These are phyloP conservation scores for Eudemis profundana DNA, from an alignment of 2,888 invertebrate species.

Conservation along the genomic window DNA sequence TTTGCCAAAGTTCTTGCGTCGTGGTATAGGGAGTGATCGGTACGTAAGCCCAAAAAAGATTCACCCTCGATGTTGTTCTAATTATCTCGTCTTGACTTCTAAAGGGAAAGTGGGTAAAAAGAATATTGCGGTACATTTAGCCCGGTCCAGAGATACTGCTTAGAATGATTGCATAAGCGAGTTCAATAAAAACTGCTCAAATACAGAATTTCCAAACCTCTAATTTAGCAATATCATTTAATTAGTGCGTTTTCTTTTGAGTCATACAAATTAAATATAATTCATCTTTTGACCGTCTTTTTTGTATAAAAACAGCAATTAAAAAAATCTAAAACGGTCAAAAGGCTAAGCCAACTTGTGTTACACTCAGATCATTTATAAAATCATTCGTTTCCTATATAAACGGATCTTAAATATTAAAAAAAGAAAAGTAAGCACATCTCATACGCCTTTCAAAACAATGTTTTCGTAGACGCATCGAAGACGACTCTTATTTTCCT, in stretches of 20 bases:
- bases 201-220: not conserved
- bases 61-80: too few relatives aligned
- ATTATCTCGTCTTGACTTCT: too few relatives aligned
- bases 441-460: too few relatives aligned
- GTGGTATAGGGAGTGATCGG: too few relatives aligned
- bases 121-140: not conserved
- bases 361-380: not conserved
- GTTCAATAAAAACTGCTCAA: not conserved
- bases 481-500: not conserved
- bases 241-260: slow-evolving; percentile 13
- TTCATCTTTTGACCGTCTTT: not conserved
- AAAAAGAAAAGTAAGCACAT: not conserved
- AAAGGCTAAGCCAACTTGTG: not conserved
- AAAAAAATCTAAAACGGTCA: slow-evolving; percentile 1
- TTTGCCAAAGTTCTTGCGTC: too few relatives aligned
- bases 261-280: not conserved
- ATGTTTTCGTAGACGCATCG: too few relatives aligned
- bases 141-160: not conserved
- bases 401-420: not conserved
- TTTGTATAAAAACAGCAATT: not conserved
- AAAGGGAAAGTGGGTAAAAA: too few relatives aligned
- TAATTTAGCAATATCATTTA: not conserved
- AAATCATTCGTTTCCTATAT: not conserved
- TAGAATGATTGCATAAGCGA: not conserved
- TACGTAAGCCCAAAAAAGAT: too few relatives aligned